Base-by-base conservation (phyloP, 2,113 vertebrate species). In the Tyto alba region DNA sequence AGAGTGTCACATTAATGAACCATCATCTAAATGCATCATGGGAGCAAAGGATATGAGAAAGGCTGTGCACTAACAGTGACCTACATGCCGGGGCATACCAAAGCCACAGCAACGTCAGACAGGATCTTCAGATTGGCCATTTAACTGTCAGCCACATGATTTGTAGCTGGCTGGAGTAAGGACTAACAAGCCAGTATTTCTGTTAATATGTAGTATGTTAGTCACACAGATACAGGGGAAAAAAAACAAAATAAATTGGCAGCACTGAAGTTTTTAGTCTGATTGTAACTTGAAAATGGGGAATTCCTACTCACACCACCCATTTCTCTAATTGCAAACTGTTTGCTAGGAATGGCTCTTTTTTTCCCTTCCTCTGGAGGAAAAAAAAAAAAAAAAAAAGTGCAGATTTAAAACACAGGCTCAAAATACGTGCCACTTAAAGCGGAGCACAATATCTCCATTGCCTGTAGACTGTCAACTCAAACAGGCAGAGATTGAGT, bases 101-200 rank as follows among this genome's bases (percentile, higher is more conserved):
- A 93, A 94, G 81, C 87, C 81, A 88, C 87, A 59, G 89, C 84
- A 60, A 83, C 13, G 19, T 96, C 96, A 95, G 87, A 57, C 62
- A 88, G 30, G 32, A 89, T 95, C 89, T 94, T 91, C 89, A 89
- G 89, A 89, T 45, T 63, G 74, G 91, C 91, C 81, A 88, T 96
- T 96, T 96, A 97, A 69, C 94, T 96, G 96, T 96, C 96, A 96
- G 38, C 71, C 53, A 36, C 67, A 77, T 74, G 84, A 96, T 83
- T 92, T 93, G 90, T 89, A 77, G 71, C 55, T 88, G 89, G 81
- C 75, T 89, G 67, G 57, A 94, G 41, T 13, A 73, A 83, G 50
- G 55, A 76, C 81, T 89, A 73, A 95, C 95, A 95, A 63, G 36
- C 41, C 36, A 66, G 29, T 53, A 36, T 72, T 92, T 66, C 57